Conservation (phyloP, 2,888 invertebrate genomes). For the Drosophila lacicola region DNA sequence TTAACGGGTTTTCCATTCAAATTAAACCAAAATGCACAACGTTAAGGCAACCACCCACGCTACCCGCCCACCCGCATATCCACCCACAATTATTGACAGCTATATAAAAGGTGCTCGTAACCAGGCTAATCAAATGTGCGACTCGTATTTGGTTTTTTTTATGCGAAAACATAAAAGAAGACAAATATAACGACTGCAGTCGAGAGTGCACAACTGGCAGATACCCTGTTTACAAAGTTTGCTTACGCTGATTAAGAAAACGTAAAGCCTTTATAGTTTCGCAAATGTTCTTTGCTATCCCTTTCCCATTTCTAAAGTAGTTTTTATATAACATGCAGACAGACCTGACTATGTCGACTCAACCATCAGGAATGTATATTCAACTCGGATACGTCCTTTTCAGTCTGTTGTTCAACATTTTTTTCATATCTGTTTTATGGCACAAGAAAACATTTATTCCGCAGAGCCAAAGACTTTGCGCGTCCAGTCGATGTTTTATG, state of each 20-base stretch:
- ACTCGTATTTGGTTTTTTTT: conserved; percentile 39
- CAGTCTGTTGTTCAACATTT: not conserved
- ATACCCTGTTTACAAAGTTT: not conserved
- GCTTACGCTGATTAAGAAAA: not conserved
- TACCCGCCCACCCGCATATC: not conserved
- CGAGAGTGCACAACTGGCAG: not conserved
- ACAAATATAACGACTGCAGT: not conserved
- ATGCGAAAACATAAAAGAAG: conserved; percentile 60
- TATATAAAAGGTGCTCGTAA: conserved; percentile 29
- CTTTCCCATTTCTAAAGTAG: too few species aligned
- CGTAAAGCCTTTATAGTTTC: not conserved
- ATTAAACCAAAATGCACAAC: conserved; percentile 53
- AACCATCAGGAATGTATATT: not conserved
- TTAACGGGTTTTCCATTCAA: conserved; percentile 58
- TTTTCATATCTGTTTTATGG: conserved; percentile 2
- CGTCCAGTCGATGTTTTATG: conserved; percentile 66
- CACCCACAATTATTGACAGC: conserved; percentile 38
- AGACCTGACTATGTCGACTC: not conserved
- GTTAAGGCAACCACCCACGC: not conserved
- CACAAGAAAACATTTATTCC: conserved; percentile 8
- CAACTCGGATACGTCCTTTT: not conserved
- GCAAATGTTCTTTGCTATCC: not conserved
- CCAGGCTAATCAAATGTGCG: conserved; percentile 43
- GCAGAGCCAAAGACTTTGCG: conserved; percentile 4
- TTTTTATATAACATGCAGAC: conserved; percentile 1